These are phyloP conservation scores for Actinemys pallida DNA, from an alignment of 2,113 vertebrate genomes.

Conservation along the genomic window DNA sequence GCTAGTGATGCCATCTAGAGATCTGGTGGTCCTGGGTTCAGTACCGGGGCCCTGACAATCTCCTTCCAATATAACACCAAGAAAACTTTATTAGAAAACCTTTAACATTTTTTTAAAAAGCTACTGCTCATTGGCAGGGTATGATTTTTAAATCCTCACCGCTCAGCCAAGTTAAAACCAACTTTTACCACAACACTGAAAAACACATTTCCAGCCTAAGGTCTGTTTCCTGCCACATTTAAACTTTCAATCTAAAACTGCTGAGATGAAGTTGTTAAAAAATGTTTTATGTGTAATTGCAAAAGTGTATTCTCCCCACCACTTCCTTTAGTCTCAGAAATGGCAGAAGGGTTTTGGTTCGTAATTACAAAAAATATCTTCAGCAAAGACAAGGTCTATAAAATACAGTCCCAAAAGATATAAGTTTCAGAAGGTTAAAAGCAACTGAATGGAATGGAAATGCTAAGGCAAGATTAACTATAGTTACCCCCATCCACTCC, in stretches of 20 bases:
- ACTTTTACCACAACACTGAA: neutral
- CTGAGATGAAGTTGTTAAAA: neutral
- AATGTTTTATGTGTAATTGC: neutral
- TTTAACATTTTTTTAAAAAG: neutral
- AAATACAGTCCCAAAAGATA: no score
- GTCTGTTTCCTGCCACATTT: neutral
- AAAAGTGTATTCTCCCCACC: neutral
- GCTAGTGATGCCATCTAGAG: neutral
- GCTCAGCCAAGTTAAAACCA: neutral
- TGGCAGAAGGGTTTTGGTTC: no score
- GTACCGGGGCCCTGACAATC: neutral
- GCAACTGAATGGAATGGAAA: no score
- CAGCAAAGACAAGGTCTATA: no score
- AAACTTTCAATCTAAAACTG: neutral
- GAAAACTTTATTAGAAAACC: neutral
- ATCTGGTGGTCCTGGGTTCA: neutral
- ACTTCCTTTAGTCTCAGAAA: no score
- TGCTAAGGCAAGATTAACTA: no score
- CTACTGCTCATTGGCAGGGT: neutral
- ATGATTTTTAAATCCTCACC: neutral
- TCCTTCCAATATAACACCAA: neutral
- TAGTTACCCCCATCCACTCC: no score
- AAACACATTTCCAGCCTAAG: neutral
- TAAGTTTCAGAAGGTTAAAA: no score
- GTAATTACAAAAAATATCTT: no score